A percentile compares a stretch with the other conserved stretches of the same genome.
These are phyloP conservation scores for Andrena chrysosceles DNA, from an alignment of 2,888 invertebrate genomes.

Conservation along the genomic window DNA sequence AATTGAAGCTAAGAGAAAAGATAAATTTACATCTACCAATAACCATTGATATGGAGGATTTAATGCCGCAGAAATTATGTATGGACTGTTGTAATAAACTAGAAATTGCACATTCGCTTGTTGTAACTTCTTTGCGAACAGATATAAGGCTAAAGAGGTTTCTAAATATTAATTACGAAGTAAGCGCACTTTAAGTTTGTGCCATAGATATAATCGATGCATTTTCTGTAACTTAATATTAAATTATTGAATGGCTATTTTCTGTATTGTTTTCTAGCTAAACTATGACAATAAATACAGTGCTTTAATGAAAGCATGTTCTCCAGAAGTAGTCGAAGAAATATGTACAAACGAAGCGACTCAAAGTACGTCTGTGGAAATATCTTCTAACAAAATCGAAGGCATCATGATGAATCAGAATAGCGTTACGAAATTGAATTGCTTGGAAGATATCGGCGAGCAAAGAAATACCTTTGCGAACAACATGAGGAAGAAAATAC, in stretches of 20 bases:
- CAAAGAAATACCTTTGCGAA: conserved; percentile 26
- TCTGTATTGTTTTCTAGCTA: conserved; percentile 64
- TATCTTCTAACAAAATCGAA: conserved; percentile 39
- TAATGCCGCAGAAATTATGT: conserved; percentile 75
- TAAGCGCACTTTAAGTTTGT: conserved; percentile 55
- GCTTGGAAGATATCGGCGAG: conserved; percentile 9
- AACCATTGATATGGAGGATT: conserved; percentile 64
- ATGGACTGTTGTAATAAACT: conserved; percentile 73
- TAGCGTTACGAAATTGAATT: conserved; percentile 35
- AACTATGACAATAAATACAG: conserved; percentile 70
- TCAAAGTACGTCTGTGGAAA: conserved; percentile 26
- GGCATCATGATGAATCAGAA: conserved; percentile 30
- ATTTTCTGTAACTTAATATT: background rate
- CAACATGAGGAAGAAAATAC: conserved; percentile 41
- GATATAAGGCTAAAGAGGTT: conserved; percentile 74
- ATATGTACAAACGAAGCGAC: conserved; percentile 50
- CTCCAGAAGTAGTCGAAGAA: conserved; percentile 67
- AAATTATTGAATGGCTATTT: background rate
- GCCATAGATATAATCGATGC: background rate
- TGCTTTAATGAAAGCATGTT: conserved; percentile 61
- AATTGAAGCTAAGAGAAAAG: conserved; percentile 75
- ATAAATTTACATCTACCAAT: conserved; percentile 78
- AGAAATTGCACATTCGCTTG: conserved; percentile 73
- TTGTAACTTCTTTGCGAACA: conserved; percentile 71
- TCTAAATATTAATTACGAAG: conserved; percentile 72